Evolutionary conservation across 2,888 invertebrate species (phyloP), one percentile per base, ranked within the genome.

Genomic region (Mechanitis mazaeus): DNA sequence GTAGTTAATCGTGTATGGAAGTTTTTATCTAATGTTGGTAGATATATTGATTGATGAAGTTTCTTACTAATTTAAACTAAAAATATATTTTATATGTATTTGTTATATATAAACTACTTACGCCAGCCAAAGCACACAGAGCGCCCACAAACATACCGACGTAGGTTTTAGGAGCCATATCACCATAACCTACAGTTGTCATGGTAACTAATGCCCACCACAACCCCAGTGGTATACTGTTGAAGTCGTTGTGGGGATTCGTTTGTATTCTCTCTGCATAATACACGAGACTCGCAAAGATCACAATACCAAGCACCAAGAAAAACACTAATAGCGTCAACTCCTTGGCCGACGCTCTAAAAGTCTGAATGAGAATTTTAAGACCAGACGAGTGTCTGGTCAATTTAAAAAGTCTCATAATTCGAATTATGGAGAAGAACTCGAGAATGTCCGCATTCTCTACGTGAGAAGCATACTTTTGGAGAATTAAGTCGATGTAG

Each of bases 131-230:
- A 68, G 99, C 99, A 89, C 99, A 99, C 56, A 99, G 92, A 20
- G 98, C 98, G 71, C 98, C 98, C 70, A 98, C 98, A 83, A 98
- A 97, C 98, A 98, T 98, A 70, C 98, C 98, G 69, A 97, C 95
- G 84, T 98, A 98, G 54, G 98, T 98, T 87, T 98, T 98, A 66
- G 98, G 98, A 72, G 96, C 97, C 98, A 98, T 98, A 87, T 98
- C 98, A 64, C 98, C 98, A 84, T 98, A 99, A 54, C 98, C 98
- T 64, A 98, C 98, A 0, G 97, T 98, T 72, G 98, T 99, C 98
- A 99, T 98, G 71, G 98, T 98, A 71, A 98, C 98, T 87, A 98
- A 93, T 55, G 98, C 98, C 98, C 98, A 99, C 98, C 98, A 98
- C 70, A 98, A 91, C 55, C 98, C 98, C 75, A 98, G 92, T 55